Evolutionary conservation across 2,888 invertebrate genomes (phyloP).

Genomic region (Leptopilina drosophilae): DNA sequence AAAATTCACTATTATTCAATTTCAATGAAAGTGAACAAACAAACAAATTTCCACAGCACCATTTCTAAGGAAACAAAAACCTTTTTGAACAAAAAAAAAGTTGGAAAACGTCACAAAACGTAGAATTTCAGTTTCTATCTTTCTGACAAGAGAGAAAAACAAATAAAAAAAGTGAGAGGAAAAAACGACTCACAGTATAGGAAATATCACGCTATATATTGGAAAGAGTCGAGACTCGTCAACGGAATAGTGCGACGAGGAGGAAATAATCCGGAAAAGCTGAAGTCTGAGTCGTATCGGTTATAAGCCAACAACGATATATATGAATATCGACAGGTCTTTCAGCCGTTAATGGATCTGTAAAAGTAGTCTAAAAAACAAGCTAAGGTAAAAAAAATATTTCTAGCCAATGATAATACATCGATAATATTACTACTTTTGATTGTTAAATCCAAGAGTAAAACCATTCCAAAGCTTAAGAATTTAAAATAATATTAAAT

Average conservation of each 20-base stretch:
- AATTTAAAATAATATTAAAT: too few relatives aligned
- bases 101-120: background rate
- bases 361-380: conserved; percentile 25
- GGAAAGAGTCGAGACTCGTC: background rate
- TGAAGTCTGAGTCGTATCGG: conserved; percentile 1
- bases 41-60: too few relatives aligned
- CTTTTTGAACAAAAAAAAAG: background rate
- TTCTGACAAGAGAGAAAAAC: background rate
- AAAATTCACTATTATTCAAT: too few relatives aligned
- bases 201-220: conserved; percentile 38
- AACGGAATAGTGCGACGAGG: conserved; percentile 6
- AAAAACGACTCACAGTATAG: conserved; percentile 25
- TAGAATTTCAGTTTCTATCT: background rate
- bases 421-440: background rate
- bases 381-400: background rate
- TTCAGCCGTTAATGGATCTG: conserved; percentile 25
- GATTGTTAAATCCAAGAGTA: background rate
- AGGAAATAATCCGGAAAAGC: conserved; percentile 30
- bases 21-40: background rate
- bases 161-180: background rate
- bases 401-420: background rate
- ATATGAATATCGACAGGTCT: conserved; percentile 32
- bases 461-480: too few relatives aligned
- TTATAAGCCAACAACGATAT: conserved; percentile 5
- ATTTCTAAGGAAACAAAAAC: background rate